phyloP scores from a whole-genome alignment of 2,888 invertebrate species.

The Galeruca laticollis region DNA sequence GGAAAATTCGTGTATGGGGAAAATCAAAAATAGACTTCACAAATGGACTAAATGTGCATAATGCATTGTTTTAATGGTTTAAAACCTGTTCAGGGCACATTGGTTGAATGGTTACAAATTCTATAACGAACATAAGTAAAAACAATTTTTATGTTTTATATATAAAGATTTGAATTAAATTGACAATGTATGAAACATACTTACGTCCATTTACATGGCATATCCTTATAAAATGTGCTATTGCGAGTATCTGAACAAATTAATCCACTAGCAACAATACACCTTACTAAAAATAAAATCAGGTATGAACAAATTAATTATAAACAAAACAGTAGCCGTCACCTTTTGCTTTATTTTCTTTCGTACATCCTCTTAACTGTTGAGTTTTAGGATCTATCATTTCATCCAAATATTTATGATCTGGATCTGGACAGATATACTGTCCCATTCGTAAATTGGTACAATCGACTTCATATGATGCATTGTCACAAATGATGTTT shows the following conservation, averaged over 20 bases:
- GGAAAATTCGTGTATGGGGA: no score
- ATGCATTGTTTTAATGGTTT: no score
- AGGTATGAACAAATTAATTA: neutral
- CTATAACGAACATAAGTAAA: no score
- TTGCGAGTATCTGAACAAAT: slow-evolving; percentile 84
- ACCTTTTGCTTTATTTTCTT: slow-evolving; percentile 86
- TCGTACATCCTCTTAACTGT: slow-evolving; percentile 83
- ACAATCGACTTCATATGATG: slow-evolving; percentile 71
- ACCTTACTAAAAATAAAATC: slow-evolving; percentile 76
- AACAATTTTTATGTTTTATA: no score
- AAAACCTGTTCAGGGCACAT: no score
- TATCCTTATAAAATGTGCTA: slow-evolving; percentile 82
- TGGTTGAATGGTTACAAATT: no score
- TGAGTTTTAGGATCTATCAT: slow-evolving; percentile 92
- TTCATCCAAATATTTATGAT: slow-evolving; percentile 72
- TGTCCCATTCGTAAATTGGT: slow-evolving; percentile 82
- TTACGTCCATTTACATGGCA: slow-evolving; percentile 96
- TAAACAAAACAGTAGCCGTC: slow-evolving; percentile 44
- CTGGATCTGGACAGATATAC: slow-evolving; percentile 86
- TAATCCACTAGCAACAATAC: slow-evolving; percentile 86
- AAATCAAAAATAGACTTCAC: no score
- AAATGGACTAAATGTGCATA: no score
- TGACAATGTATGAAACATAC: slow-evolving; percentile 64
- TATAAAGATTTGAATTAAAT: no score
- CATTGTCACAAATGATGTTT: slow-evolving; percentile 8